phyloP scores from a whole-genome alignment of 2,113 vertebrate species.

The Deroptyus accipitrinus region DNA sequence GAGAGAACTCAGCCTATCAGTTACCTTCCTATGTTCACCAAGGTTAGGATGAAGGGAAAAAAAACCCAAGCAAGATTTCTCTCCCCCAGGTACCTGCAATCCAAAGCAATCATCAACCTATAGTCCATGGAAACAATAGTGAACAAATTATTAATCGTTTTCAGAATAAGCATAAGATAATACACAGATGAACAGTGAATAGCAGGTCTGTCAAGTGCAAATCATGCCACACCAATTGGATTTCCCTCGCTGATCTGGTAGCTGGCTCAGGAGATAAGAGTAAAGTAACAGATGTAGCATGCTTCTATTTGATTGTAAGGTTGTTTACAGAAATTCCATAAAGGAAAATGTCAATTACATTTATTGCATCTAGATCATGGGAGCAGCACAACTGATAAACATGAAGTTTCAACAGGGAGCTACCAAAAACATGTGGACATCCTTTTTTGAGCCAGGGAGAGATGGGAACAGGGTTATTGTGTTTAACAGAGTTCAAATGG shows the following conservation, averaged over 20 bases:
- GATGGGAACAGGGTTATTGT: background rate
- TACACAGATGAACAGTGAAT: background rate
- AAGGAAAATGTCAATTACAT: background rate
- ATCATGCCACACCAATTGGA: background rate
- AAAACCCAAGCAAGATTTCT: background rate
- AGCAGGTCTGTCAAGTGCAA: background rate
- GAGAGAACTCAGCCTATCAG: background rate
- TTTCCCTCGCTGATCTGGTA: background rate
- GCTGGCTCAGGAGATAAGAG: background rate
- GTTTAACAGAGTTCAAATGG: background rate
- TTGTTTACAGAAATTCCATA: background rate
- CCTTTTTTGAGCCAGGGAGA: background rate
- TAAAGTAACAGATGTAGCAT: background rate
- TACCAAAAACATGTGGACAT: background rate
- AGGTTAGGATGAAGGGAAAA: background rate
- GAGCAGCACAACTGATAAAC: background rate
- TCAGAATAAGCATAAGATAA: background rate
- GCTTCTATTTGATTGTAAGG: background rate
- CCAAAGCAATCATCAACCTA: background rate
- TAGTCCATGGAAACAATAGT: background rate
- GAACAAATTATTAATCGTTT: background rate
- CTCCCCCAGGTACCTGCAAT: background rate
- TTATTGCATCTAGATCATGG: background rate
- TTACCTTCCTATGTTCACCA: background rate
- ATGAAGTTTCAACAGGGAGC: fast-evolving